A percentile compares a stretch with the other conserved stretches of the same genome.
Evolutionary conservation across 2,888 invertebrate species (phyloP).

Genomic region (Hedychridium roseum): DNA sequence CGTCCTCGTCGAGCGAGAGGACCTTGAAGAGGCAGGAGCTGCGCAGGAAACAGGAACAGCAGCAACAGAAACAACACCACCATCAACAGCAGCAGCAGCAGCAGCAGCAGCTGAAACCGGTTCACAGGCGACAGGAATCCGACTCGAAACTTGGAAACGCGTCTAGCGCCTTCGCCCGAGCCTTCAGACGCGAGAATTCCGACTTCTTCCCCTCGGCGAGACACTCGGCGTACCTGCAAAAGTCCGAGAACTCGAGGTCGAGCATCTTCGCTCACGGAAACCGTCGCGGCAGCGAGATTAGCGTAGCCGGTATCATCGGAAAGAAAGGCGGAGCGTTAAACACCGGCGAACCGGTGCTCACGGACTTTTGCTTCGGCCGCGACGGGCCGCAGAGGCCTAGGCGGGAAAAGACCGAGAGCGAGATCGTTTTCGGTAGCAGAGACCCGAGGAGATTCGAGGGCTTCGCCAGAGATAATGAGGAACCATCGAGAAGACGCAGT

Average conservation of each 20-base stretch:
- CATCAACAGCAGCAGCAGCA: slow-evolving; percentile 50
- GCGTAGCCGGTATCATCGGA: slow-evolving; percentile 57
- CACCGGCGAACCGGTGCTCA: slow-evolving; percentile 74
- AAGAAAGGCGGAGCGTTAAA: slow-evolving; percentile 64
- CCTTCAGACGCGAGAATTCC: slow-evolving; percentile 84
- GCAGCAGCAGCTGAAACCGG: slow-evolving; percentile 64
- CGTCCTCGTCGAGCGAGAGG: slow-evolving; percentile 46
- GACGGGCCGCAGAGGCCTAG: slow-evolving; percentile 69
- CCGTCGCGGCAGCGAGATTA: slow-evolving; percentile 68
- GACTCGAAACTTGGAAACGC: slow-evolving; percentile 74
- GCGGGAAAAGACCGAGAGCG: slow-evolving; percentile 89
- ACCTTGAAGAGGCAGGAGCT: slow-evolving; percentile 48
- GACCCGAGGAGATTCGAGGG: slow-evolving; percentile 65
- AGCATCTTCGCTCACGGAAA: slow-evolving; percentile 73
- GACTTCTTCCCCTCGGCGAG: slow-evolving; percentile 83
- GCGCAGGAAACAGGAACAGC: slow-evolving; percentile 54
- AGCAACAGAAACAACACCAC: slow-evolving; percentile 55
- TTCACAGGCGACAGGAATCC: slow-evolving; percentile 77
- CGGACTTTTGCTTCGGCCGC: slow-evolving; percentile 71
- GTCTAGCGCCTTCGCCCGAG: slow-evolving; percentile 73
- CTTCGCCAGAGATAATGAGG: slow-evolving; percentile 54
- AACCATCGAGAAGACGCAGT: slow-evolving; percentile 61
- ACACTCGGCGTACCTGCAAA: slow-evolving; percentile 77
- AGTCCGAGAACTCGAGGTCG: slow-evolving; percentile 62
- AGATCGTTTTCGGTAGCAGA: slow-evolving; percentile 79